Percentiles rank a stretch among this genome's conserved stretches.
Conservation (phyloP, 2,797 vertebrate species). For the Chiroxiphia lanceolata region DNA sequence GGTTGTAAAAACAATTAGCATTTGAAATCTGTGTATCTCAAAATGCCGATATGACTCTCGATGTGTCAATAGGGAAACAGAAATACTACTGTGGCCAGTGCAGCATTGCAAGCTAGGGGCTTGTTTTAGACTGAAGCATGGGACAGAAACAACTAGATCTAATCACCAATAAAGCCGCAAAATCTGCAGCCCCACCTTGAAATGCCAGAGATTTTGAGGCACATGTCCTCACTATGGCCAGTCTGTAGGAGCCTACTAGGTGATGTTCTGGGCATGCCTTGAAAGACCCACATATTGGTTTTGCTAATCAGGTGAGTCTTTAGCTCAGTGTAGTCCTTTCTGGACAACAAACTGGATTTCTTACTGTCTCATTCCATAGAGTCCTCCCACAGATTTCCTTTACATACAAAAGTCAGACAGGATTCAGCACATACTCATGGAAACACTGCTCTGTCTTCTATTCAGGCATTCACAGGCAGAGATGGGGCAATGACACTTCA, state of each 20-base stretch:
- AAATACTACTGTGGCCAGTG: neutral
- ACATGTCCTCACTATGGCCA: neutral
- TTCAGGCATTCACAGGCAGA: neutral
- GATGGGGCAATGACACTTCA: neutral
- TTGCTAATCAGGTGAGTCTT: neutral
- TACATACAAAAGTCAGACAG: neutral
- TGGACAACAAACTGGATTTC: neutral
- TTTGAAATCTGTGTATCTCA: neutral
- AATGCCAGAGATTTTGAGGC: neutral
- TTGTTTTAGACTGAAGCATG: neutral
- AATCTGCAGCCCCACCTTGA: neutral
- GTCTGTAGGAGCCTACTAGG: neutral
- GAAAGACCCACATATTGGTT: neutral
- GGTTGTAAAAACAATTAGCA: neutral
- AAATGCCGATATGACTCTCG: neutral
- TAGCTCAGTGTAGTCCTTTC: neutral
- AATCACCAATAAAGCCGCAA: neutral
- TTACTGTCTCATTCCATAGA: neutral
- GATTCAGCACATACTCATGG: neutral
- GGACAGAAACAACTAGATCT: neutral
- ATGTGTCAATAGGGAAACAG: neutral
- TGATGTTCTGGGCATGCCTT: neutral
- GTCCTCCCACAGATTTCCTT: neutral
- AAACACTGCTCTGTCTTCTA: neutral
- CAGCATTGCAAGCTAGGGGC: neutral